These are phyloP conservation scores for Cataglyphis livida DNA, from an alignment of 2,888 invertebrate genomes.

Conservation along the genomic window DNA sequence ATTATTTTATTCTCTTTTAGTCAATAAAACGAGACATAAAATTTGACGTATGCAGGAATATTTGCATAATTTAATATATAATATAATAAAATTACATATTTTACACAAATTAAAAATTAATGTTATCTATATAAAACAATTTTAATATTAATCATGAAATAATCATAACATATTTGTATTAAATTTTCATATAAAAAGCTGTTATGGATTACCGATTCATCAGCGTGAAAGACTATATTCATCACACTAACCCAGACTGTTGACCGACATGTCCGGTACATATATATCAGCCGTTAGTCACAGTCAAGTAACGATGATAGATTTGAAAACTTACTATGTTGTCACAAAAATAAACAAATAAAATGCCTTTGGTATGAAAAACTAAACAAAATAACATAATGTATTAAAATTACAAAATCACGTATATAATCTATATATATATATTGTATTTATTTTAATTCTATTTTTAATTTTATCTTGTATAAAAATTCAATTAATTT, in stretches of 20 bases:
- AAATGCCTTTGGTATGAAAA: not conserved
- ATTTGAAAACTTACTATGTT: conserved; percentile 19
- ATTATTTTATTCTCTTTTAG: not conserved
- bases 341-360: not conserved
- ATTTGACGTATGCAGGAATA: not conserved
- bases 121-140: not conserved
- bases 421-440: not conserved
- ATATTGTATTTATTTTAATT: not conserved
- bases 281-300: conserved; percentile 16
- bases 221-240: conserved; percentile 15
- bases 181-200: not conserved
- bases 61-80: not conserved
- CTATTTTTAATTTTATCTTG: not conserved
- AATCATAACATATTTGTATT: not conserved
- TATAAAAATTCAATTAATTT: too few species aligned
- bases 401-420: not conserved
- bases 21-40: not conserved
- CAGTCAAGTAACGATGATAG: conserved; percentile 21
- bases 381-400: not conserved
- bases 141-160: not conserved
- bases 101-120: not conserved
- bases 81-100: not conserved
- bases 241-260: not conserved
- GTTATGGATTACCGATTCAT: not conserved
- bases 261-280: conserved; percentile 13